A percentile compares a stretch with the other conserved stretches of the same genome.
These are phyloP conservation scores for Sarcophaga peregrina DNA, from an alignment of 1,140 invertebrate genomes.

Conservation along the genomic window DNA sequence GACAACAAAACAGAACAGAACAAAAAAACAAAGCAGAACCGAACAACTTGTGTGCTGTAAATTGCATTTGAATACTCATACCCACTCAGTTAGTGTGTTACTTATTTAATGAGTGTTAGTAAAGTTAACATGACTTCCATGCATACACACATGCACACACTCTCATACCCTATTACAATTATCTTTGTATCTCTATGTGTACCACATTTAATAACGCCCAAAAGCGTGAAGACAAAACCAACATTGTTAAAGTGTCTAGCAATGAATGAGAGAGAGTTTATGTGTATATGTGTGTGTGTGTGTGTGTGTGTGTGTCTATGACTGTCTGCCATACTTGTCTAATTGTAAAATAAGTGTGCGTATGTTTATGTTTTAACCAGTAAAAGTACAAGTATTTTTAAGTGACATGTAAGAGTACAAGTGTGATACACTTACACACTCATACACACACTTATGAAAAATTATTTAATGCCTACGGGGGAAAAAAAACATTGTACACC, in stretches of 20 bases:
- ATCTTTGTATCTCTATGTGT: background rate
- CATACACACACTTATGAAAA: background rate
- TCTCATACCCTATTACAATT: background rate
- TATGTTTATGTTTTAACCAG: background rate
- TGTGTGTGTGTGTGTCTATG: background rate
- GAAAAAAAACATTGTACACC: background rate
- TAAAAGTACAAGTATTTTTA: conserved; percentile 8
- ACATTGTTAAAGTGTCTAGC: conserved; percentile 19
- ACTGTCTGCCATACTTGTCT: too few relatives aligned
- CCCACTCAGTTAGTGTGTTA: background rate
- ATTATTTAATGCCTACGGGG: conserved; percentile 18
- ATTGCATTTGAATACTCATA: conserved; percentile 3
- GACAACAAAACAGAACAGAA: too few relatives aligned
- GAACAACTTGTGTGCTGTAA: conserved; percentile 21
- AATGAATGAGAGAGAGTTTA: background rate
- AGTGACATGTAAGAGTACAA: background rate
- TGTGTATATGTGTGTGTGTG: background rate
- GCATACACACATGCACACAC: background rate
- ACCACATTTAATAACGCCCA: conserved; percentile 34
- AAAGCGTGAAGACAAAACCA: conserved; percentile 23
- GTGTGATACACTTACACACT: background rate
- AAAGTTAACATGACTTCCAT: background rate
- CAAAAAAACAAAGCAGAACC: too few relatives aligned
- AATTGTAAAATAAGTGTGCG: background rate
- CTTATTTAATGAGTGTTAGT: conserved; percentile 34